These are phyloP conservation scores for Pachyseris speciosa DNA, from an alignment of 64 coral and sea anemone genomes.

Conservation along the genomic window DNA sequence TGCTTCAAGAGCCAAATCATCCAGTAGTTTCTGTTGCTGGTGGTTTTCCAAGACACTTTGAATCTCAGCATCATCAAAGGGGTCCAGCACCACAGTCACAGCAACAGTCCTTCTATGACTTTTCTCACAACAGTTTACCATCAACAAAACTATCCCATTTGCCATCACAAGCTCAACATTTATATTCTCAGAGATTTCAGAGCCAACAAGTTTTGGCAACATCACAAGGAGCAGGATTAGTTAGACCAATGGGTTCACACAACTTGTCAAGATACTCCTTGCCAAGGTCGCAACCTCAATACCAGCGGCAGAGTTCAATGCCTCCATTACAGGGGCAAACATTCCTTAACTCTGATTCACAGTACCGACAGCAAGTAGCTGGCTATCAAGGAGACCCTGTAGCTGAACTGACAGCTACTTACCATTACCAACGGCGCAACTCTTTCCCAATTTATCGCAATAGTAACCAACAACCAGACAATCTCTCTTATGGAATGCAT, in stretches of 20 bases:
- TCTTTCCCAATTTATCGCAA: conserved; percentile 89
- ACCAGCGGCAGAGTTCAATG: conserved; percentile 87
- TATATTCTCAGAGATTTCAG: conserved; percentile 14
- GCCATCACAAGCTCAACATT: conserved; percentile 52
- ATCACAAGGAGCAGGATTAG: conserved; percentile 15
- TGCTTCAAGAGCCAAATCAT: conserved; percentile 59
- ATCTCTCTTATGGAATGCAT: conserved; percentile 57
- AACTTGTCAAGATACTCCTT: neutral
- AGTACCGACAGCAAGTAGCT: conserved; percentile 45
- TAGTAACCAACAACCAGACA: conserved; percentile 64
- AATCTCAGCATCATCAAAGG: conserved; percentile 21
- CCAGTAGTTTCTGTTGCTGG: neutral
- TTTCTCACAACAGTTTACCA: conserved; percentile 5
- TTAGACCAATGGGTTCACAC: neutral
- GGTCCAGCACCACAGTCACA: conserved; percentile 21
- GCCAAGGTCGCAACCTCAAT: conserved; percentile 59
- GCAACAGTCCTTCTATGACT: conserved; percentile 51
- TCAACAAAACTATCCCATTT: conserved; percentile 56
- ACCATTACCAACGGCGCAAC: conserved; percentile 78
- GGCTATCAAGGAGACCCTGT: conserved; percentile 26
- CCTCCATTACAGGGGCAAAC: conserved; percentile 68
- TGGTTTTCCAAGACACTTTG: conserved; percentile 18
- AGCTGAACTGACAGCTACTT: conserved; percentile 5
- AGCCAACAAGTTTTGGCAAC: conserved; percentile 25
- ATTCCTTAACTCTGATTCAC: conserved; percentile 30